Conservation (phyloP, 2,113 vertebrate species). For the Daphoenositta chrysoptera region DNA sequence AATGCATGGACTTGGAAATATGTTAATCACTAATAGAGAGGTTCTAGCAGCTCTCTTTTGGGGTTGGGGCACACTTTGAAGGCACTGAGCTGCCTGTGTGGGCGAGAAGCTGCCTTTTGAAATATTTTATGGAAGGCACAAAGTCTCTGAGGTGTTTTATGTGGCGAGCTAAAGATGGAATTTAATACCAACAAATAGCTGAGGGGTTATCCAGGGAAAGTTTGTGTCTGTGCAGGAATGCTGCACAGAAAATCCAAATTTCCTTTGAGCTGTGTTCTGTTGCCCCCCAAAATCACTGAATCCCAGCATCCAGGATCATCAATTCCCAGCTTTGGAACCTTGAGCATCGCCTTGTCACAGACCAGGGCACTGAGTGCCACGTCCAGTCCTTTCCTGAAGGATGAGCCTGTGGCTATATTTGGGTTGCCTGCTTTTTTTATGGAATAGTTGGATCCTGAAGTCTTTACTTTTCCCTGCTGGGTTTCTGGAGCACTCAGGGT, state of each 20-base stretch:
- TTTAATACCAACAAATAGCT: conserved; percentile 22
- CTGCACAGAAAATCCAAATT: background rate
- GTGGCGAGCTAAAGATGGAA: conserved; percentile 31
- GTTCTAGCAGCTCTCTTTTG: background rate
- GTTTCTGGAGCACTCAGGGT: background rate
- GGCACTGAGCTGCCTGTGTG: conserved; percentile 27
- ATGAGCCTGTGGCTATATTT: background rate
- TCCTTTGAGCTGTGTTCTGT: background rate
- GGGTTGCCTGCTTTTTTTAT: background rate
- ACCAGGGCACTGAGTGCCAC: background rate
- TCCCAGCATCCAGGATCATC: background rate
- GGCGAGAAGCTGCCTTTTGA: background rate
- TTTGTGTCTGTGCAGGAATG: background rate
- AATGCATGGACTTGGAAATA: background rate
- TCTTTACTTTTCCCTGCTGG: background rate
- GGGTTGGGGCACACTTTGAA: background rate
- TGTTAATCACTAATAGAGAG: background rate
- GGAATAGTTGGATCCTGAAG: background rate
- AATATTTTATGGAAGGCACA: background rate
- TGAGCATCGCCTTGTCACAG: background rate
- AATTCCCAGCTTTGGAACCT: background rate
- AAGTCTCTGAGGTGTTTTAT: conserved; percentile 25
- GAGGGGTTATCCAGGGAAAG: background rate
- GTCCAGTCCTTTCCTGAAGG: background rate
- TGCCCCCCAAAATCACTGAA: background rate